phyloP scores from a whole-genome alignment of 1,140 invertebrate genomes.

The Scylla paramamosain region DNA sequence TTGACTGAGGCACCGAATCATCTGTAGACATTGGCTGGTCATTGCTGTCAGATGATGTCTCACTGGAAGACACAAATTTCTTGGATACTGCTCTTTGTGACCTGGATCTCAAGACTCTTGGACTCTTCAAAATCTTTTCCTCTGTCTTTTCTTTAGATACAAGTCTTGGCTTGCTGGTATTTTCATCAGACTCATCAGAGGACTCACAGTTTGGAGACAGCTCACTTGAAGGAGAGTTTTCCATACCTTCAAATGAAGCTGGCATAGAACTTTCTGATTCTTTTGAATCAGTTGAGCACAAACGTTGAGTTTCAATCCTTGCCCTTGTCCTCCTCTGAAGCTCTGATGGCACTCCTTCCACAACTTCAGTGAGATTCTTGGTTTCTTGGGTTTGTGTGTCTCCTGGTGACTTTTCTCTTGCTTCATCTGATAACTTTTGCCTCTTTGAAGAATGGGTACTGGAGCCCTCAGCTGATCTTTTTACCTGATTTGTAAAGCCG shows the following conservation, averaged over 20 bases:
- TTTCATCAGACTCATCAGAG: neutral
- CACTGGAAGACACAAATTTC: neutral
- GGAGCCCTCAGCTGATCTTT: neutral
- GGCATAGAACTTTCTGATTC: neutral
- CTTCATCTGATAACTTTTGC: neutral
- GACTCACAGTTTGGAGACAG: neutral
- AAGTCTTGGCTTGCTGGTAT: neutral
- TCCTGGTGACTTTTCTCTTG: neutral
- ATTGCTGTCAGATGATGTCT: neutral
- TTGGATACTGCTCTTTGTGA: neutral
- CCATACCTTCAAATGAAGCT: neutral
- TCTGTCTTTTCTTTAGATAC: neutral
- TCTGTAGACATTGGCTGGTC: neutral
- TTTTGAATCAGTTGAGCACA: neutral
- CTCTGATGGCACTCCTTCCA: neutral
- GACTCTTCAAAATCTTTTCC: neutral
- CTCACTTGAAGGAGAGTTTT: neutral
- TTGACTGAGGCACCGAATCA: neutral
- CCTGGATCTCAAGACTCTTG: neutral
- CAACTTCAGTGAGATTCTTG: neutral
- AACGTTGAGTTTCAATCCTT: neutral
- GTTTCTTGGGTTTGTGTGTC: neutral
- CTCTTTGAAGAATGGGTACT: neutral
- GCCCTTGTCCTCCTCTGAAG: neutral
- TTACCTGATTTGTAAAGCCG: neutral